Conservation (phyloP, 2,888 invertebrate species). For the Drosophila mayaguana region DNA sequence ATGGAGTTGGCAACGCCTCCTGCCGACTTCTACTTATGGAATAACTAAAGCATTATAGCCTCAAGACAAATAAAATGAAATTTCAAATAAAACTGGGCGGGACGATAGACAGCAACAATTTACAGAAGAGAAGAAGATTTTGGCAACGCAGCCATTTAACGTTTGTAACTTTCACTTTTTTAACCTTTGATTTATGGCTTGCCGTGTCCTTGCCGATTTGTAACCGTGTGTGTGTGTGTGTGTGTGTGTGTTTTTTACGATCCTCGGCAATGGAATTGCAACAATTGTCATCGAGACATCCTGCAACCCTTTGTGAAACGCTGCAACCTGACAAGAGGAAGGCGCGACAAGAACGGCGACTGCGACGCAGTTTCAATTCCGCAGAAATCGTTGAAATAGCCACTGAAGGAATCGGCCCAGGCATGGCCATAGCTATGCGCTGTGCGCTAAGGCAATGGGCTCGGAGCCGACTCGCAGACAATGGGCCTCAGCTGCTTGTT, state of each 20-base stretch:
- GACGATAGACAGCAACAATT: not conserved
- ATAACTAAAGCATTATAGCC: not conserved
- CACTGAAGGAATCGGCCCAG: conserved; percentile 13
- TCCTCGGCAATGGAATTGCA: conserved; percentile 66
- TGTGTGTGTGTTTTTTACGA: conserved; percentile 53
- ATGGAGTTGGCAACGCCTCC: not conserved
- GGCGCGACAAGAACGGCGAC: conserved; percentile 17
- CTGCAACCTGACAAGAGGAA: conserved; percentile 64
- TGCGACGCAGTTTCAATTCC: conserved; percentile 53
- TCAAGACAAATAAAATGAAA: conserved; percentile 2
- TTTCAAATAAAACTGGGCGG: conserved; percentile 28
- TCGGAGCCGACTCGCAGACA: conserved; percentile 40
- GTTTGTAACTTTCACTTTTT: conserved; percentile 65
- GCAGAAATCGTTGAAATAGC: conserved; percentile 61
- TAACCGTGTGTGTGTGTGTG: not conserved
- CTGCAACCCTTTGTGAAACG: conserved; percentile 71
- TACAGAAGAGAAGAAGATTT: not conserved
- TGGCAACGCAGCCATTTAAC: too few species aligned
- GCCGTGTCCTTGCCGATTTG: conserved; percentile 39
- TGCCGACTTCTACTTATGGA: not conserved
- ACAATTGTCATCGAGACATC: conserved; percentile 72
- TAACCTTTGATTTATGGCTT: conserved; percentile 64
- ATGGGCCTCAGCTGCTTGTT: conserved; percentile 74
- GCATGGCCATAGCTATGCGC: not conserved
- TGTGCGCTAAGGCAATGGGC: conserved; percentile 1